phyloP scores from a whole-genome alignment of 2,888 invertebrate genomes.

The Chirona hameri region DNA sequence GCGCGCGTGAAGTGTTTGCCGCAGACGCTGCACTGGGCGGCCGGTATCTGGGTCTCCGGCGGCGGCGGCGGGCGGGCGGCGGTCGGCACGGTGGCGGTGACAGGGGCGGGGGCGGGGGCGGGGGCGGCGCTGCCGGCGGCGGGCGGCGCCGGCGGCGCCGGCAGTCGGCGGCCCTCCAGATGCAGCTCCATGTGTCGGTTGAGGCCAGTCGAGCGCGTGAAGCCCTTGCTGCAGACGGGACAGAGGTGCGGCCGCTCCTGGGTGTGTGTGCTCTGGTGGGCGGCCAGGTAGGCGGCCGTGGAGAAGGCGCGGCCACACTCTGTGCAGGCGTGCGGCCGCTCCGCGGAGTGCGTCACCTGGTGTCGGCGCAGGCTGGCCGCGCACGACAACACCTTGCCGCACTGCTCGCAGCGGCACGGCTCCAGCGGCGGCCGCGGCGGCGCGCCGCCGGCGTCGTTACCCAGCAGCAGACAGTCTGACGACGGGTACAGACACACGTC shows the following conservation, averaged over 20 bases:
- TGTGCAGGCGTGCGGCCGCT: constrained; percentile 3
- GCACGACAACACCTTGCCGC: constrained; percentile 22
- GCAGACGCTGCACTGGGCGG: constrained; percentile 9
- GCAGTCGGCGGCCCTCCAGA: neutral
- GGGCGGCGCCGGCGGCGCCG: neutral
- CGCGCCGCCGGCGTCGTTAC: neutral
- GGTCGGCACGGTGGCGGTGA: neutral
- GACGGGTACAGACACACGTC: neutral
- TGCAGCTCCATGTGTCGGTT: constrained; percentile 23
- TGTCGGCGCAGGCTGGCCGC: constrained; percentile 28
- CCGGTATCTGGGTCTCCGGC: neutral
- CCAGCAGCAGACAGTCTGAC: neutral
- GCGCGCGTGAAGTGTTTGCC: constrained; percentile 13
- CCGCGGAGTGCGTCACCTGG: neutral
- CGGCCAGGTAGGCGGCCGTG: constrained; percentile 12
- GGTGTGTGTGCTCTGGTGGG: constrained; percentile 1
- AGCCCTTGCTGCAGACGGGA: neutral
- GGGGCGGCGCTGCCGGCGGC: neutral
- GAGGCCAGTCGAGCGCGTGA: constrained; percentile 27
- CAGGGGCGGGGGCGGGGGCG: neutral
- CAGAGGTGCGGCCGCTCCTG: neutral
- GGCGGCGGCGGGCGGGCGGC: neutral
- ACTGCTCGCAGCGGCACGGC: constrained; percentile 3
- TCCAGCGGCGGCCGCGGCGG: neutral
- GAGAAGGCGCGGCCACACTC: constrained; percentile 26